A percentile compares a stretch with the other conserved stretches of the same genome.
phyloP scores from a whole-genome alignment of 2,797 vertebrate species.

The Sardinella longiceps region DNA sequence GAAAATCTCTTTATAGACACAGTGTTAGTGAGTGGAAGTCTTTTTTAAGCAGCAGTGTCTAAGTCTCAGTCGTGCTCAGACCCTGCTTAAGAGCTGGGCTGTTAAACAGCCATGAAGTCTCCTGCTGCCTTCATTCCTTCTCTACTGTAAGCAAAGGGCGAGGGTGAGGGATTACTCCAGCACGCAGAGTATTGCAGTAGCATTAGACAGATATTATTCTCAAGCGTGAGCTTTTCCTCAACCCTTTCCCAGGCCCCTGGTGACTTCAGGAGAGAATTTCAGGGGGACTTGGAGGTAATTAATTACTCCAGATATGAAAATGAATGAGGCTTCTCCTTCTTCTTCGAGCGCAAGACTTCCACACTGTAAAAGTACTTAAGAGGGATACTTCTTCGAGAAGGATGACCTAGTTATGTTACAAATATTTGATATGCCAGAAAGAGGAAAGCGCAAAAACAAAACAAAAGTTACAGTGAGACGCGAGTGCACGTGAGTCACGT shows the following conservation, averaged over 20 bases:
- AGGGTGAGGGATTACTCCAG: neutral
- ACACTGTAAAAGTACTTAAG: constrained; percentile 36
- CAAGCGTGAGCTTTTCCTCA: constrained; percentile 16
- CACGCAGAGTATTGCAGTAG: neutral
- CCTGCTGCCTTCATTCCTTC: constrained; percentile 6
- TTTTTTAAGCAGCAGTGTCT: neutral
- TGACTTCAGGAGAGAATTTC: constrained; percentile 31
- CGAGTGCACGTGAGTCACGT: constrained; percentile 65
- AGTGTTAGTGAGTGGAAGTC: neutral
- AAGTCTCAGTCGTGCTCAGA: neutral
- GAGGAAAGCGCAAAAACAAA: constrained; percentile 51
- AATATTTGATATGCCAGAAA: constrained; percentile 67
- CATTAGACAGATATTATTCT: constrained; percentile 9
- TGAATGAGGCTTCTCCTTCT: constrained; percentile 45
- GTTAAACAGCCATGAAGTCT: constrained; percentile 26
- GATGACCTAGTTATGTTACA: constrained; percentile 76
- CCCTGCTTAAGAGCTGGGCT: neutral
- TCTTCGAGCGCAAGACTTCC: constrained; percentile 22
- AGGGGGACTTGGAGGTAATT: constrained; percentile 50
- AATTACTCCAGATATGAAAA: constrained; percentile 55
- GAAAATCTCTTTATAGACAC: neutral
- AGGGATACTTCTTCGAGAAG: constrained; percentile 47
- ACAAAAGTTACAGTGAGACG: constrained; percentile 50
- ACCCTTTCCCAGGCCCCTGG: neutral
- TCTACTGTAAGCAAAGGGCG: constrained; percentile 13